Evolutionary conservation across 1,140 invertebrate species (phyloP).

Genomic region (Drosophila yakuba): DNA sequence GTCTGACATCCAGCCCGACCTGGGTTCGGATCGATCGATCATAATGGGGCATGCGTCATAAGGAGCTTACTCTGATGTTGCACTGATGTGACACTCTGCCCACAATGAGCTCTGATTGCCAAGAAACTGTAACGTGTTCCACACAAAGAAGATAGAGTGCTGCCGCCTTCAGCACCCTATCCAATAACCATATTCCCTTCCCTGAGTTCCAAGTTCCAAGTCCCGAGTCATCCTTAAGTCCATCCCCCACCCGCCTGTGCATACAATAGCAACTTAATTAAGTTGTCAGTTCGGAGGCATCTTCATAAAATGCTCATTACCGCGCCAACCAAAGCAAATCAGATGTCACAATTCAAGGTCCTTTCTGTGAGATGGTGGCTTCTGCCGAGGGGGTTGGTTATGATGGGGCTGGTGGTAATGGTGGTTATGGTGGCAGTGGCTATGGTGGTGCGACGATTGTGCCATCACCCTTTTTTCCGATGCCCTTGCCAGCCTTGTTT

Average conservation of each 20-base stretch:
- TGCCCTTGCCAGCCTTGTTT: conserved; percentile 52
- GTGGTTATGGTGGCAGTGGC: not conserved
- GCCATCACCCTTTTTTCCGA: conserved; percentile 60
- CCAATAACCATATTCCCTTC: not conserved
- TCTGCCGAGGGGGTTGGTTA: conserved; percentile 3
- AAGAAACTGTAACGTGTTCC: conserved; percentile 21
- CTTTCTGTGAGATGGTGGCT: conserved; percentile 26
- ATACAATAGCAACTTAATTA: conserved; percentile 79
- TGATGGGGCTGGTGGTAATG: not conserved
- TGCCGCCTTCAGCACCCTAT: conserved; percentile 1
- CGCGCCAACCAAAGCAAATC: conserved; percentile 62
- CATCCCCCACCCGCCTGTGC: conserved; percentile 33
- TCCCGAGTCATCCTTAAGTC: not conserved
- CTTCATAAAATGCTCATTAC: conserved; percentile 75
- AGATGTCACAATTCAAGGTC: conserved; percentile 72
- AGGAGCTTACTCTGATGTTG: conserved; percentile 1
- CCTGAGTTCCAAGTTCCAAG: not conserved
- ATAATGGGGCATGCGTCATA: conserved; percentile 21
- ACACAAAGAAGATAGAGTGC: conserved; percentile 6
- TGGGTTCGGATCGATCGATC: conserved; percentile 56
- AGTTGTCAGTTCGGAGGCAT: conserved; percentile 71
- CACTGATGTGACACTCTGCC: conserved; percentile 21
- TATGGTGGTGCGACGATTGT: conserved; percentile 23
- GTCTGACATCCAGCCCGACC: conserved; percentile 20
- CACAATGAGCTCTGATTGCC: conserved; percentile 68